These are phyloP conservation scores for Aethina tumida DNA, from an alignment of 1,140 invertebrate species.

Conservation along the genomic window DNA sequence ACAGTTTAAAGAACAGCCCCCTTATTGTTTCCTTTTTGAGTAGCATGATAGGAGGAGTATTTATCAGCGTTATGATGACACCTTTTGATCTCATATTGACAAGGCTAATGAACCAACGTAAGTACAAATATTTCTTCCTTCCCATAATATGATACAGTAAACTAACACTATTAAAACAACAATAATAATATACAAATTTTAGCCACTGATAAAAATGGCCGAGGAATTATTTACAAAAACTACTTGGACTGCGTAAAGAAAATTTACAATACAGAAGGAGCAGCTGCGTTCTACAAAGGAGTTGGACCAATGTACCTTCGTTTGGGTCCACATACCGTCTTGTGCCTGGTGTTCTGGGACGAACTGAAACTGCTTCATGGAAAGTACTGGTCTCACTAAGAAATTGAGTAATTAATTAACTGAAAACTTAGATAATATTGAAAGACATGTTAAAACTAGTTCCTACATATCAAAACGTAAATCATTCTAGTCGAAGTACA, in stretches of 20 bases:
- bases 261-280: slow-evolving; percentile 64
- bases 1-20: slow-evolving; percentile 46
- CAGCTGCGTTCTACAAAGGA: slow-evolving; percentile 78
- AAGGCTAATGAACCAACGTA: slow-evolving; percentile 82
- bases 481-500: no score
- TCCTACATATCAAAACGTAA: no score
- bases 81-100: slow-evolving; percentile 87
- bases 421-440: no score
- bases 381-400: no score
- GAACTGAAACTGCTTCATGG: slow-evolving; percentile 24
- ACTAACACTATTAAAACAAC: no score
- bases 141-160: no score
- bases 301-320: slow-evolving; percentile 74
- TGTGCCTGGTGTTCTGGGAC: slow-evolving; percentile 79
- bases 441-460: no score
- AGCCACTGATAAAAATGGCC: slow-evolving; percentile 53
- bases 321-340: slow-evolving; percentile 77
- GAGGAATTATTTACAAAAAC: slow-evolving; percentile 64
- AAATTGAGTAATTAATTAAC: no score
- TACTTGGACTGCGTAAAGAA: slow-evolving; percentile 71
- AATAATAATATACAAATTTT: no score
- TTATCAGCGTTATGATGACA: slow-evolving; percentile 72
- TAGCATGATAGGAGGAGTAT: slow-evolving; percentile 66
- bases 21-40: slow-evolving; percentile 60
- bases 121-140: no score